Base-by-base conservation (phyloP, 1,140 invertebrate genomes). In the Drosophila repleta region DNA sequence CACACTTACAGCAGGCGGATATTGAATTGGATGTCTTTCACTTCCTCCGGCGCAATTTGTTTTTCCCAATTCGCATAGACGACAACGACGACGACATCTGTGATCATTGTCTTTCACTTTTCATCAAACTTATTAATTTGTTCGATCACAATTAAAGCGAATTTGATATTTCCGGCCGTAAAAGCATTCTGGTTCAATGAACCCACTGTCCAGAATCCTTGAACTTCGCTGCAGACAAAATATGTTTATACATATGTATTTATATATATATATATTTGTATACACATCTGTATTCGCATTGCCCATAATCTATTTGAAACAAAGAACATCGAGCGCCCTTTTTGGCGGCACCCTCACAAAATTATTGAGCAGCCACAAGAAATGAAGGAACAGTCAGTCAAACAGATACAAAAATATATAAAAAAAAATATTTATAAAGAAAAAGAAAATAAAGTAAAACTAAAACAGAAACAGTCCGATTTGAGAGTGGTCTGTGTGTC, bases 281-380 rank as follows among this genome's bases (percentile, higher is more conserved):
- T 41, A n/a, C 17, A 17, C n/a, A 41, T 41, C 39, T 41, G 39
- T 41, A 10, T 26, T 49, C 52, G 69, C 72, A 88, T 88, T 88
- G 84, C 58, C 84, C 83, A 88, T 90, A 90, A 90, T 90, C 85
- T 90, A 90, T 90, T 90, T 82, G 51, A 90, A 85, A 85, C 79
- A 90, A 69, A 87, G 82, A 69, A 52, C 57, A 63, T 55, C 62
- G 58, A 77, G 79, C 61, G 63, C 83, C 83, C 79, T 71, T 84
- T 88, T 79, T 90, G 89, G 88, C 89, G 89, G 89, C 89, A 90
- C 89, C 89, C 89, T 90, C 89, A 83, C 89, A 90, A 90, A 90
- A 90, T 90, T 90, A 90, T 90, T 90, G 89, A 79, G 64, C 84
- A 90, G 41, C 20, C 57, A 24, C 64, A 72, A 79, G 66, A 77